Evolutionary conservation across 2,113 vertebrate species (phyloP), one percentile per base, ranked within the genome.

Genomic region (Neogale vison): DNA sequence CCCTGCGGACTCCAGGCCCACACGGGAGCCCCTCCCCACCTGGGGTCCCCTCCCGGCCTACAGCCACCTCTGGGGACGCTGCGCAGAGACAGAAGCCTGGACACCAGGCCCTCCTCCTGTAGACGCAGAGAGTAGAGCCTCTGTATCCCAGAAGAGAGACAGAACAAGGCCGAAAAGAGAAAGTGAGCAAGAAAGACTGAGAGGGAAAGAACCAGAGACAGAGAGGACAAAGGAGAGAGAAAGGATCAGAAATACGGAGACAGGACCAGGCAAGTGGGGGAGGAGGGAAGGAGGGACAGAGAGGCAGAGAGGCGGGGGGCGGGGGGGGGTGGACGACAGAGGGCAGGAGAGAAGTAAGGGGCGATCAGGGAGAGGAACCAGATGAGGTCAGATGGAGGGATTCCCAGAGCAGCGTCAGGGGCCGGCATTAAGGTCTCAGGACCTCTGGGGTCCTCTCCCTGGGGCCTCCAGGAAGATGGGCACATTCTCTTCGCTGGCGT

Each of bases 1-100:
- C n/a, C 42, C 9, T 6, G 14, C 3, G 1, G 24, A 29, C 94
- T 50, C 65, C 26, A 26, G 7, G 23, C 59, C 1, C 20, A 47
- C 0, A 0, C 0, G 20, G 3, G 50, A 29, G 59, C 34, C 65
- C 67, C 23, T 39, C 0, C 10, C 24, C 34, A 47, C 52, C 71
- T 12, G 12, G 69, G 74, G 24, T 65, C 42, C 86, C 92, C 4
- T 1, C 57, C 83, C 85, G 39, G 93, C 50, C 15, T 55, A n/a
- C 90, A 2, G 7, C 31, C 29, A 34, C 39, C 14, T 29, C 0
- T 24, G 4, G 11, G 74, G 61, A 31, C 83, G 47, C 29, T 31
- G n/a, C 76, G 74, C 67, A 90, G 82, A 4, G 29, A 86, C 24
- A 5, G 96, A 39, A 76, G 90, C 81, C 67, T 88, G 90, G 84